A percentile compares a stretch with the other conserved stretches of the same genome.
Conservation (phyloP, 2,888 invertebrate species). For the Mesoligia furuncula region DNA sequence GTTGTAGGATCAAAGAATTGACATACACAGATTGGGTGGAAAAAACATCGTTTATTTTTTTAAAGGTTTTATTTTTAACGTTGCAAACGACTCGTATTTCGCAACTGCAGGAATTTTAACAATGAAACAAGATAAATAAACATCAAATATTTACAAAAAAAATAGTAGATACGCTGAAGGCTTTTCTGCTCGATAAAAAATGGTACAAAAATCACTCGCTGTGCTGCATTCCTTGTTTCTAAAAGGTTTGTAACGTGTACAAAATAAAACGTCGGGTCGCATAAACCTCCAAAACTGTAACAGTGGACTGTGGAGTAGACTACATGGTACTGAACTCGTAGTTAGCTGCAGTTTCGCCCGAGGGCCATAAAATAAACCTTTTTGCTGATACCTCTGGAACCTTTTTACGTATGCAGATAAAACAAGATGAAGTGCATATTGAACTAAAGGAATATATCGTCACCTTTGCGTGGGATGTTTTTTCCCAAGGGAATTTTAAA, state of each 20-base stretch:
- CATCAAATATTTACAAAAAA: conserved; percentile 44
- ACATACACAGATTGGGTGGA: conserved; percentile 16
- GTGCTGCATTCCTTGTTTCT: conserved; percentile 44
- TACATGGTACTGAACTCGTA: conserved; percentile 17
- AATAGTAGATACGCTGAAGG: background rate
- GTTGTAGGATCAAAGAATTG: conserved; percentile 4
- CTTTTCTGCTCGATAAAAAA: conserved; percentile 41
- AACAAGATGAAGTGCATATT: conserved; percentile 54
- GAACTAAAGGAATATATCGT: conserved; percentile 33
- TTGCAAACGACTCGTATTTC: conserved; percentile 18
- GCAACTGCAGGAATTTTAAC: conserved; percentile 13
- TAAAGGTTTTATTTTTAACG: conserved; percentile 10
- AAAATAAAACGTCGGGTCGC: conserved; percentile 53
- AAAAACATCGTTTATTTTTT: conserved; percentile 22
- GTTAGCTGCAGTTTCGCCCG: conserved; percentile 27
- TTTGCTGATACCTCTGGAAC: conserved; percentile 40
- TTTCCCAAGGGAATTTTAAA: conserved; percentile 9
- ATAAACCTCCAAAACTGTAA: conserved; percentile 38
- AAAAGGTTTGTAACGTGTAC: conserved; percentile 53
- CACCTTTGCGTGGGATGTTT: background rate
- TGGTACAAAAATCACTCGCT: conserved; percentile 32
- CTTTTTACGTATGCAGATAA: conserved; percentile 49
- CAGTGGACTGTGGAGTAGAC: conserved; percentile 20
- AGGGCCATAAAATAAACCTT: conserved; percentile 42
- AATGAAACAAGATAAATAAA: conserved; percentile 41